Evolutionary conservation across 2,797 vertebrate genomes (phyloP).

Genomic region (Huso huso): DNA sequence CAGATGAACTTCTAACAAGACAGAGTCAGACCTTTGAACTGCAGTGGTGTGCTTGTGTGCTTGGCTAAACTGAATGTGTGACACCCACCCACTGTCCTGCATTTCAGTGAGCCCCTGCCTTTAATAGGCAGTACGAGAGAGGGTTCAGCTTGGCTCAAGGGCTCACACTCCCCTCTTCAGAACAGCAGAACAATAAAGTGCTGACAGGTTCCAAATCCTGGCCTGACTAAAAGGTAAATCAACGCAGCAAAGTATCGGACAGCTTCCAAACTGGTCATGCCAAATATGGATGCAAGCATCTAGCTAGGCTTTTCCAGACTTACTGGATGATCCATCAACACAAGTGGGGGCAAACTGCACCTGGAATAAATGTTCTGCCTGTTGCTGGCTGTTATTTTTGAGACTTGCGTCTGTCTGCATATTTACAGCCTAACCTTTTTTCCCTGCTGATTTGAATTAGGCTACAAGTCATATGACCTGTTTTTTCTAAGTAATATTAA

Average conservation of each 20-base stretch:
- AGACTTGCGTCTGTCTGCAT: background rate
- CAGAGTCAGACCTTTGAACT: slow-evolving; percentile 1
- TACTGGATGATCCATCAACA: too few species aligned
- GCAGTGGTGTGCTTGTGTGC: background rate
- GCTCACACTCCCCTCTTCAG: slow-evolving; percentile 7
- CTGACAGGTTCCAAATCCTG: slow-evolving; percentile 37
- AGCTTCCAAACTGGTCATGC: slow-evolving; percentile 21
- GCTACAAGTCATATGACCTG: background rate
- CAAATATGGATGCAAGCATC: slow-evolving; percentile 32
- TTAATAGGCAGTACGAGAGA: slow-evolving; percentile 38
- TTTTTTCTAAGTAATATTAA: too few species aligned
- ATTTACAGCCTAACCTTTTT: slow-evolving; percentile 1
- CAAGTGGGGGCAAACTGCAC: slow-evolving; percentile 7
- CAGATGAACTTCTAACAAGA: slow-evolving; percentile 14
- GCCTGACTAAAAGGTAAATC: slow-evolving; percentile 28
- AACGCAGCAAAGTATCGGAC: slow-evolving; percentile 31
- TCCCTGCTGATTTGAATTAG: slow-evolving; percentile 1
- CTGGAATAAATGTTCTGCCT: background rate
- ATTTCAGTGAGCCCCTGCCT: slow-evolving; percentile 32
- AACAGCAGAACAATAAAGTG: slow-evolving; percentile 33
- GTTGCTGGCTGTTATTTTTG: slow-evolving; percentile 8
- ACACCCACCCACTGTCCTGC: background rate
- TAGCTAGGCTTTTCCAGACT: slow-evolving; percentile 26
- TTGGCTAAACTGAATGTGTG: slow-evolving; percentile 22
- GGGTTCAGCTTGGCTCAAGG: slow-evolving; percentile 18